These are phyloP conservation scores for Brachyalestes nurse DNA, from an alignment of 2,797 vertebrate genomes.

Conservation along the genomic window DNA sequence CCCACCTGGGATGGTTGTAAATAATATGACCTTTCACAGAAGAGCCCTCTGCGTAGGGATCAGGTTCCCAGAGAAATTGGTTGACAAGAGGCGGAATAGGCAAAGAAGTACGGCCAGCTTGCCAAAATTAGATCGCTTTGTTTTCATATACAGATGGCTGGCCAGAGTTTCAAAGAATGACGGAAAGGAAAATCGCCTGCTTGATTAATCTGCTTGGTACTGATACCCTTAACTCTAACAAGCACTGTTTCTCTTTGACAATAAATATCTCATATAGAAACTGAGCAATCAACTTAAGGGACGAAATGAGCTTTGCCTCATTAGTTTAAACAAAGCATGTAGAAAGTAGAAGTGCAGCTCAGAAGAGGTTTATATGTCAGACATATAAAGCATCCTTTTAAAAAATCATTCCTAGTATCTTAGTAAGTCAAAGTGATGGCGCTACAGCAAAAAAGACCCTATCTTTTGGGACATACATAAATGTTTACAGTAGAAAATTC, in stretches of 20 bases:
- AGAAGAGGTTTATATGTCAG: not conserved
- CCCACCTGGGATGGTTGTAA: slow-evolving; percentile 24
- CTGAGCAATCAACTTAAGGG: not conserved
- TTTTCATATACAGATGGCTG: slow-evolving; percentile 32
- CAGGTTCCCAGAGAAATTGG: slow-evolving; percentile 37
- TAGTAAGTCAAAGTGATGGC: not conserved
- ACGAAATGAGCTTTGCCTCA: not conserved
- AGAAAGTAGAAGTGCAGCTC: not conserved
- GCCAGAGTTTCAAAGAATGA: slow-evolving; percentile 15
- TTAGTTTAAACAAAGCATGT: not conserved
- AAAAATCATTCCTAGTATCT: not conserved
- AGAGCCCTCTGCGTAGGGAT: slow-evolving; percentile 21
- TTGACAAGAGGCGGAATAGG: slow-evolving; percentile 31
- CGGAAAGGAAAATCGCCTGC: not conserved
- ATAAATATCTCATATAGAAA: not conserved
- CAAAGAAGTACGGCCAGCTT: slow-evolving; percentile 21
- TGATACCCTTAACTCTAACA: not conserved
- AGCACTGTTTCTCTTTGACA: not conserved
- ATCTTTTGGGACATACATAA: not conserved
- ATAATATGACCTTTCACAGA: slow-evolving; percentile 41
- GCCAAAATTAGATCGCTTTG: slow-evolving; percentile 49
- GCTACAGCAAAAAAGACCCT: no score
- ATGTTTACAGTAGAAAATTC: not conserved
- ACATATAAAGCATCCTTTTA: not conserved
- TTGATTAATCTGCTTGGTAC: not conserved